These are phyloP conservation scores for Tychaedon coryphoeus DNA, from an alignment of 2,113 vertebrate genomes.

Conservation along the genomic window DNA sequence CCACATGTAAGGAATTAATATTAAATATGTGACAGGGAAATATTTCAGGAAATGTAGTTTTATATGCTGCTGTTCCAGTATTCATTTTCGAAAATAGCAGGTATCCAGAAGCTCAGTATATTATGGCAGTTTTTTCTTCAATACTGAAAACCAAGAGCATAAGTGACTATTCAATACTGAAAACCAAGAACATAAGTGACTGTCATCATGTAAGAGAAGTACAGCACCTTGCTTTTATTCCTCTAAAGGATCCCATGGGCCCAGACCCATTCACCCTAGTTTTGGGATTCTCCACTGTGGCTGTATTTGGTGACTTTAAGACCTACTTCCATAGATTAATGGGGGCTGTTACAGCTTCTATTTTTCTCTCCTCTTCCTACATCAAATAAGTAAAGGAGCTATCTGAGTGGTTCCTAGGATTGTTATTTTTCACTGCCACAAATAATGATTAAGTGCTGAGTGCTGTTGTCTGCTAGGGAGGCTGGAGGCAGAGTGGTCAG, in stretches of 20 bases:
- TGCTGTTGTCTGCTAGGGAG: neutral
- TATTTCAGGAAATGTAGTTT: neutral
- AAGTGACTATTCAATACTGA: neutral
- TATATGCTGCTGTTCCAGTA: neutral
- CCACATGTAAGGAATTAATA: neutral
- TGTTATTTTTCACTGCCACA: neutral
- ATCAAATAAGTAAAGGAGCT: neutral
- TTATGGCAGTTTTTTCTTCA: neutral
- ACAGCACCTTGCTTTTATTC: neutral
- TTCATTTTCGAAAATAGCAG: neutral
- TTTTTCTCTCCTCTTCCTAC: neutral
- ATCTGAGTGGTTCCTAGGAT: neutral
- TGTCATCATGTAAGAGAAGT: neutral
- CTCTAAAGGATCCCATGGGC: neutral
- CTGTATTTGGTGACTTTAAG: neutral
- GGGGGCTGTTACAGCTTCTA: neutral
- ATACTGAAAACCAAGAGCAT: neutral
- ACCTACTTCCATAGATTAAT: neutral
- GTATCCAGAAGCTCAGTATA: neutral
- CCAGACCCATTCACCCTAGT: neutral
- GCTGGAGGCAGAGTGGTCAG: neutral
- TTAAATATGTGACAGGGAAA: neutral
- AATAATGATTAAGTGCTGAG: neutral
- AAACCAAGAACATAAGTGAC: neutral
- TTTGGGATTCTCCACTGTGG: neutral